Base-by-base conservation (phyloP, 2,797 vertebrate species). In the Streptopelia turtur region DNA sequence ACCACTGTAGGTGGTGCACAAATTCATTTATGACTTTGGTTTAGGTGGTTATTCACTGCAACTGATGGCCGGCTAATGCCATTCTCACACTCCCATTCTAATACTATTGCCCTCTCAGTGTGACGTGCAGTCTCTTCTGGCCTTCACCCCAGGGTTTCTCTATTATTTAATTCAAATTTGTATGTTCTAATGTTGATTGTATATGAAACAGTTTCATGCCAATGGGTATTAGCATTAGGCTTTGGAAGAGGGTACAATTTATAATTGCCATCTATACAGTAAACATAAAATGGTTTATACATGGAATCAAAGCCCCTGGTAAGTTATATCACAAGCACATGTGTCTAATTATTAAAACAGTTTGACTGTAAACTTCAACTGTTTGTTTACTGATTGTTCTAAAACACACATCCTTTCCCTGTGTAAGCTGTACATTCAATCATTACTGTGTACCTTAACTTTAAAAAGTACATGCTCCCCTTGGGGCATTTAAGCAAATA, bases 41-140 rank as follows among this genome's bases (percentile, higher is more conserved):
- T 52, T 56, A 22, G 8, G 5, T 23, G 30, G 83, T 45, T 39
- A 52, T 53, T 30, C 45, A 11, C 28, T 10, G 9, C 23, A 50
- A 64, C 28, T 1, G 3, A 18, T 1, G 0, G 60, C 33, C 1
- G 5, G 9, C 6, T 43, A 20, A 45, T 20, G 31, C 43, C 3
- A 1, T 55, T 37, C 24, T n/a, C 69, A 71, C 56, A 23, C 53
- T 31, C 13, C 57, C 14, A 11, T 66, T 56, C 49, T 9, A 22
- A 24, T 59, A n/a, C 14, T 21, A 11, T 21, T 39, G 39, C 10
- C 8, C 16, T 47, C 18, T 28, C 28, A 24, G 10, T 4, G 6
- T 7, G 25, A 47, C 2, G 8, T 33, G 10, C 33, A 45, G 41
- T 25, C 49, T 15, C 35, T 33, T 4, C 57, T 33, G 37, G 47